Evolutionary conservation across 2,797 vertebrate genomes (phyloP).

Genomic region (Lindbergichthys nudifrons): DNA sequence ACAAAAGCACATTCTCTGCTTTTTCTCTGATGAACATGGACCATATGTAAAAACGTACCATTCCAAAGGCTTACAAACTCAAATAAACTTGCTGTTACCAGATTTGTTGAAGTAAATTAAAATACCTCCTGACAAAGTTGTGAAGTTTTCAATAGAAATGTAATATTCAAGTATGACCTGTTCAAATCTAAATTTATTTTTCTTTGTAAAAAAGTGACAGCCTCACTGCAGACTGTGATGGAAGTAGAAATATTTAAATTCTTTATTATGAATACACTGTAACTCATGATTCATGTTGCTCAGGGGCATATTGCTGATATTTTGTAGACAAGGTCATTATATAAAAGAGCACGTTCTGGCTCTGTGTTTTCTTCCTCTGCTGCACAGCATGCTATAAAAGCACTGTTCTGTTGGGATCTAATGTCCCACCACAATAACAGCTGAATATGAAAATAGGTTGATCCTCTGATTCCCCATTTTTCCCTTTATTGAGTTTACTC

Average conservation of each 20-base stretch:
- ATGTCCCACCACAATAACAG: slow-evolving; percentile 33
- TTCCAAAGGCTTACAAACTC: not conserved
- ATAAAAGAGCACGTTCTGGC: not conserved
- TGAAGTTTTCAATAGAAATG: not conserved
- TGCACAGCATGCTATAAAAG: slow-evolving; percentile 16
- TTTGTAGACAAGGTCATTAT: slow-evolving; percentile 1
- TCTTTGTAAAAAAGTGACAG: not conserved
- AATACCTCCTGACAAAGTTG: not conserved
- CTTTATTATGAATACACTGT: not conserved
- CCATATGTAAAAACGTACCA: not conserved
- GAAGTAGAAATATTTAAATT: slow-evolving; percentile 4
- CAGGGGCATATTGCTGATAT: slow-evolving; percentile 15
- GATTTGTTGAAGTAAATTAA: slow-evolving; percentile 3
- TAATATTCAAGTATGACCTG: not conserved
- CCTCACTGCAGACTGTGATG: not conserved
- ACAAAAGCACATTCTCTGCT: not conserved
- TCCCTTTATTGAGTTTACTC: slow-evolving; percentile 65
- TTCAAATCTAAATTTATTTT: not conserved
- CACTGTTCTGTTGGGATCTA: slow-evolving; percentile 5
- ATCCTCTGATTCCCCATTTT: slow-evolving; percentile 64
- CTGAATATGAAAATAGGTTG: slow-evolving; percentile 69
- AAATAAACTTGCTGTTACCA: not conserved
- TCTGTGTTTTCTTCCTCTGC: slow-evolving; percentile 15
- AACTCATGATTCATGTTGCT: not conserved
- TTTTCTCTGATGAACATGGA: slow-evolving; percentile 3